phyloP scores from a whole-genome alignment of 1,140 invertebrate genomes.

The Helicorthomorpha holstii region DNA sequence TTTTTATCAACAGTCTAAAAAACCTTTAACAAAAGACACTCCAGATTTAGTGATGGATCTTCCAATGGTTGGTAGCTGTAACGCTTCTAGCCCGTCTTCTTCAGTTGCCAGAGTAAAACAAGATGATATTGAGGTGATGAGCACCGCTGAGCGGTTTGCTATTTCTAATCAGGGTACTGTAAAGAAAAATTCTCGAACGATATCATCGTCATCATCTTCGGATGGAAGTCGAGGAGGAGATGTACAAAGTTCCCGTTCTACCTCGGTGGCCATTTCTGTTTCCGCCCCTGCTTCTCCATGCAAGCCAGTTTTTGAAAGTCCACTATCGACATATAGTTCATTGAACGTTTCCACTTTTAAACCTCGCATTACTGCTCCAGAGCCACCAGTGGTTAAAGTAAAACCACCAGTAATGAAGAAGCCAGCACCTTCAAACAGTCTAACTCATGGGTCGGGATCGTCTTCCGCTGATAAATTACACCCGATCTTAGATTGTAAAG shows the following conservation, averaged over 20 bases:
- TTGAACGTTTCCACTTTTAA: constrained; percentile 39
- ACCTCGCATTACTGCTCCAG: constrained; percentile 22
- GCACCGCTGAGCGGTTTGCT: constrained; percentile 51
- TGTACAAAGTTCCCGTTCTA: constrained; percentile 15
- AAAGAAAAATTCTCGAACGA: constrained; percentile 44
- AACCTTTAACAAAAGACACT: constrained; percentile 42
- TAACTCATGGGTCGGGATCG: background rate
- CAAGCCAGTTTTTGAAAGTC: constrained; percentile 6
- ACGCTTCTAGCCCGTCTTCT: constrained; percentile 17
- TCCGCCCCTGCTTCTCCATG: background rate
- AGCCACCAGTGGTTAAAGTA: constrained; percentile 39
- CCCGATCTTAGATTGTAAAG: background rate
- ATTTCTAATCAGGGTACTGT: constrained; percentile 63
- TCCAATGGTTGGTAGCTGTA: constrained; percentile 31
- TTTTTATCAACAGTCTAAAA: too few relatives aligned
- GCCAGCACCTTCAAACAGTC: constrained; percentile 32
- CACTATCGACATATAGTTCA: constrained; percentile 17
- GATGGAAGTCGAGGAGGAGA: constrained; percentile 14
- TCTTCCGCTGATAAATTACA: background rate
- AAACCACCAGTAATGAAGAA: constrained; percentile 55
- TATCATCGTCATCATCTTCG: too few relatives aligned
- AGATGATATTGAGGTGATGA: constrained; percentile 44
- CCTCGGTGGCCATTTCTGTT: constrained; percentile 8
- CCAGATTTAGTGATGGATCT: constrained; percentile 80
- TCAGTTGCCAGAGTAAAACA: constrained; percentile 27